Base-by-base conservation (phyloP, 2,888 invertebrate genomes). In the Temnothorax unifasciatus region DNA sequence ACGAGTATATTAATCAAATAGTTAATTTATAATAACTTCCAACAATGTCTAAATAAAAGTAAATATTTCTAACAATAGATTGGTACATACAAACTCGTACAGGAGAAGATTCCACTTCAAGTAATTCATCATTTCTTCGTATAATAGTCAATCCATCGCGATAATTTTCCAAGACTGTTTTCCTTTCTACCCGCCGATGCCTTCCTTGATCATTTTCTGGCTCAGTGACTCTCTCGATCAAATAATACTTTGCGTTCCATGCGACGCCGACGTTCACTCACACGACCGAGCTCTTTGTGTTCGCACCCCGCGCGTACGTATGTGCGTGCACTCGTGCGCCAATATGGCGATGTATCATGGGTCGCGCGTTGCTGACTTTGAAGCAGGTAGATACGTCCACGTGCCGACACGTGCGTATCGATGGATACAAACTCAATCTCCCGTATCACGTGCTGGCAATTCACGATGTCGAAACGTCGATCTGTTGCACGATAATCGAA, bases 321-420 rank as follows among this genome's bases (percentile, higher is more conserved):
- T 74, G 71, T 44, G 38, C 54, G 41, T 83, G 64, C 6, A 50
- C 6, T 0, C 81, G 68, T 82, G 85, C 82, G 84, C 82, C 87
- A 82, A 85, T 85, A 89, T 86, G 86, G 84, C 75, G 81, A 85
- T 71, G 44, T 74, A 63, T 21, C 74, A 41, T 61, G 69, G 54
- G 77, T 83, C 88, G 82, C 90, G 85, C 89, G 87, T 85, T 88
- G 86, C 90, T 91, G 89, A 90, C 91, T 92, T 92, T 87, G 88
- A 91, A 91, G 90, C 92, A 92, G 93, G 92, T 92, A 92, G 88
- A 88, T 59, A 47, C 59, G 59, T 86, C 88, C 92, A 91, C 92
- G 90, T 84, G 92, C 85, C 83, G 92, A 86, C 92, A 92, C 92
- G 92, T 92, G 92, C 86, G 79, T 73, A 77, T 77, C 84, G 81